A percentile compares a stretch with the other conserved stretches of the same genome.
Conservation (phyloP, 2,113 vertebrate genomes). For the Rhabdornis inornatus region DNA sequence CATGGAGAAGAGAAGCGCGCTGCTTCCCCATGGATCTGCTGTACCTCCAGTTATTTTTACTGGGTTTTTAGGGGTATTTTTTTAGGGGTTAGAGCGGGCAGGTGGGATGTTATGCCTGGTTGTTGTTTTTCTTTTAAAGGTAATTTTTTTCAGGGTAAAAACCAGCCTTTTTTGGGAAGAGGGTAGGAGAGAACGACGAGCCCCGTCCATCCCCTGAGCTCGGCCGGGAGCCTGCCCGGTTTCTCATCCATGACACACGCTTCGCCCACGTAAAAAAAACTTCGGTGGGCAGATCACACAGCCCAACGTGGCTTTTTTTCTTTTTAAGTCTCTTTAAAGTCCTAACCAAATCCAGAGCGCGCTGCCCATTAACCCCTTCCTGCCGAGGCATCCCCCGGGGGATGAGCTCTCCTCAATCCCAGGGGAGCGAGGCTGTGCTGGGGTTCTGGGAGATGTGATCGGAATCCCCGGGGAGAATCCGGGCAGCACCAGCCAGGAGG, state of each 20-base stretch:
- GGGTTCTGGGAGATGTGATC: not conserved
- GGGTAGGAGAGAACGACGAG: not conserved
- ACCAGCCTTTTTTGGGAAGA: accelerated
- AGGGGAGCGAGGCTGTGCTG: no score
- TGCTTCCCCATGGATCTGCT: not conserved
- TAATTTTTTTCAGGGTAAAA: not conserved
- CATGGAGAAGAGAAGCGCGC: not conserved
- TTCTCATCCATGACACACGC: not conserved
- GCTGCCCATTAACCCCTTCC: not conserved
- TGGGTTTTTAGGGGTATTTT: not conserved
- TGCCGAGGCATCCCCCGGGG: not conserved
- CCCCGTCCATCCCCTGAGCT: not conserved
- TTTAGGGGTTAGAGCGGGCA: accelerated
- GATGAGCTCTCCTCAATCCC: not conserved
- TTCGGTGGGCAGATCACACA: not conserved
- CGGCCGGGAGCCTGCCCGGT: not conserved
- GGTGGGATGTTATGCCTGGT: accelerated
- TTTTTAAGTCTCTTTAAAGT: not conserved
- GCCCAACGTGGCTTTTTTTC: not conserved
- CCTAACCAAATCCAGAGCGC: not conserved
- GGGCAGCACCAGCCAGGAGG: not conserved
- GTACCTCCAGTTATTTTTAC: accelerated
- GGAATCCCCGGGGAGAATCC: not conserved
- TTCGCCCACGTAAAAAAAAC: conserved; percentile 28
- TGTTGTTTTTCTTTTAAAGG: not conserved